Evolutionary conservation across 2,888 invertebrate species (phyloP).

Genomic region (Drosophila fulvimacula): DNA sequence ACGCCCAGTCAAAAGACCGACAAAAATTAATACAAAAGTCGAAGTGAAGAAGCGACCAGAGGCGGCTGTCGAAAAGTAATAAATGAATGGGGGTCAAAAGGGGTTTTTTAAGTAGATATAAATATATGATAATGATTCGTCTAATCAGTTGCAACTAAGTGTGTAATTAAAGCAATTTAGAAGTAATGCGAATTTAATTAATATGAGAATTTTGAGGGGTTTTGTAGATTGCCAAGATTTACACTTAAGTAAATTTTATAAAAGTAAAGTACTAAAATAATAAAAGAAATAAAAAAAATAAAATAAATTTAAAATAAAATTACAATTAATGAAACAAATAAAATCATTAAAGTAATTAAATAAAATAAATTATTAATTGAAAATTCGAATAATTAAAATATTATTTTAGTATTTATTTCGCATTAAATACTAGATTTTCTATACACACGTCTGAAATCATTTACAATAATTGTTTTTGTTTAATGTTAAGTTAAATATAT

Average conservation of each 20-base stretch:
- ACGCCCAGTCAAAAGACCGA: slow-evolving; percentile 56
- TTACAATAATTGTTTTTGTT: too few species aligned
- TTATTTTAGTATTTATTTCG: too few species aligned
- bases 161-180: background rate
- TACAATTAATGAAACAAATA: too few species aligned
- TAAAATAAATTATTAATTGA: too few species aligned
- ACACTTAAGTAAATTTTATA: background rate
- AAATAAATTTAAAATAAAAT: too few species aligned
- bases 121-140: background rate
- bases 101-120: background rate
- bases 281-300: too few species aligned
- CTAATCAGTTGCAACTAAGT: background rate
- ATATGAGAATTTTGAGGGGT: background rate
- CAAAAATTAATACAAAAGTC: slow-evolving; percentile 28
- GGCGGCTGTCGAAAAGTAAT: slow-evolving; percentile 3
- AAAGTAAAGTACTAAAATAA: too few species aligned
- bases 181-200: background rate
- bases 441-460: too few species aligned
- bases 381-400: too few species aligned
- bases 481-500: too few species aligned
- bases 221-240: background rate
- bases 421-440: too few species aligned
- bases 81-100: background rate
- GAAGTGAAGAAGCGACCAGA: slow-evolving; percentile 36
- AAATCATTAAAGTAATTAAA: too few species aligned